Conservation (phyloP, 2,113 vertebrate species). For the Scalopus aquaticus region DNA sequence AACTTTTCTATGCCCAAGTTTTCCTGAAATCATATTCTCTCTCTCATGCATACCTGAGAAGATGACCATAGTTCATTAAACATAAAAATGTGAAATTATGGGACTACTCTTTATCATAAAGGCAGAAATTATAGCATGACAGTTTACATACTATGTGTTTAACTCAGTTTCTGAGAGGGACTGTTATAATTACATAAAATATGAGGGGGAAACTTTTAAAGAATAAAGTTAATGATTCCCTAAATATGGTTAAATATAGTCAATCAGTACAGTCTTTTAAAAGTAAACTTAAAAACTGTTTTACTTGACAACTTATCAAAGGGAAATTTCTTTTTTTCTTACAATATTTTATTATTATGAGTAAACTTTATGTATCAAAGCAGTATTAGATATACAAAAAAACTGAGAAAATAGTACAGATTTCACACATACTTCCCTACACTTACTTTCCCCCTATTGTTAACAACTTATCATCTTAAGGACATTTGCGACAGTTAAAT, state of each 20-base stretch:
- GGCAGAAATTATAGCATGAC: neutral
- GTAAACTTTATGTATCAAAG: too few relatives aligned
- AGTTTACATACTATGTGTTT: neutral
- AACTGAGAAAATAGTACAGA: too few relatives aligned
- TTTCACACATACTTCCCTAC: too few relatives aligned
- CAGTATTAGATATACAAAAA: too few relatives aligned
- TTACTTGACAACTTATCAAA: constrained; percentile 12
- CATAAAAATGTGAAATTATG: constrained; percentile 12
- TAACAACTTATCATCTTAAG: too few relatives aligned
- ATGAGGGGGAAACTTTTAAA: neutral
- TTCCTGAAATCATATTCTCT: constrained; percentile 21
- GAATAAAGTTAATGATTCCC: neutral
- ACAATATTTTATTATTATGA: too few relatives aligned
- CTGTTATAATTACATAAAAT: neutral
- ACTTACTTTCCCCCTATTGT: too few relatives aligned
- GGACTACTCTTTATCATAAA: constrained; percentile 27
- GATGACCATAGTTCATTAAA: neutral
- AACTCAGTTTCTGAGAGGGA: neutral
- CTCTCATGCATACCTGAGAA: neutral
- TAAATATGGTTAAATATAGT: constrained; percentile 16
- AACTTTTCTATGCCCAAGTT: neutral
- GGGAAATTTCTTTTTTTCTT: neutral
- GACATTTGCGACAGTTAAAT: too few relatives aligned
- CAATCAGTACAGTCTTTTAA: neutral
- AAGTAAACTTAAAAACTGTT: neutral